Percentiles rank a stretch among this genome's conserved stretches.
phyloP scores from a whole-genome alignment of 1,140 invertebrate genomes.

The Neodiprion lecontei region DNA sequence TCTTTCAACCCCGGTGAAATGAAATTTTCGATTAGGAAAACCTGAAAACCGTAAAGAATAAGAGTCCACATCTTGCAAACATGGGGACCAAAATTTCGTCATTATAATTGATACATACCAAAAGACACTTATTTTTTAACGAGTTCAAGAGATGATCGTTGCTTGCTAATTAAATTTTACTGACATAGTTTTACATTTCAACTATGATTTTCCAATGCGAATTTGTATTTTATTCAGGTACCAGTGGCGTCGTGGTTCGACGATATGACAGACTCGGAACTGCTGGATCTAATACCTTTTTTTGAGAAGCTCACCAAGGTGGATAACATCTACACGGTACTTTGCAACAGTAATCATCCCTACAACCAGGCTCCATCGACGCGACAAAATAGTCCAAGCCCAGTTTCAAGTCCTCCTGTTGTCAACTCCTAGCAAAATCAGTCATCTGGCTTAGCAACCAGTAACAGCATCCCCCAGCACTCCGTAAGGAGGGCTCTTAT shows the following conservation, averaged over 20 bases:
- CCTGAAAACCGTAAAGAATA: no score
- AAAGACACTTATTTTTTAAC: no score
- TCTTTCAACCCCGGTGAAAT: no score
- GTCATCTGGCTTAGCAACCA: constrained; percentile 54
- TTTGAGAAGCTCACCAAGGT: constrained; percentile 95
- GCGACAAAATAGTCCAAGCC: constrained; percentile 51
- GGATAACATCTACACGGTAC: constrained; percentile 91
- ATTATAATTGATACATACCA: no score
- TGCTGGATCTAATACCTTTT: constrained; percentile 94
- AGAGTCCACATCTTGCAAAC: no score
- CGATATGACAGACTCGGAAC: constrained; percentile 94
- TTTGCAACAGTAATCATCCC: constrained; percentile 88
- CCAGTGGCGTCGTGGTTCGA: constrained; percentile 98
- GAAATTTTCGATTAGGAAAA: no score
- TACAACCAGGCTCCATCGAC: constrained; percentile 66
- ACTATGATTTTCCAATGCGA: neutral
- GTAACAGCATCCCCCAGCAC: constrained; percentile 51
- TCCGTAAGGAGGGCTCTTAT: constrained; percentile 49
- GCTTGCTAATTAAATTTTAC: neutral
- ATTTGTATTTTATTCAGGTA: constrained; percentile 70
- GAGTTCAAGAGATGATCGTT: neutral
- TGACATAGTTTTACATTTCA: neutral
- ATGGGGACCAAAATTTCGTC: no score
- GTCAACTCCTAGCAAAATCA: constrained; percentile 56
- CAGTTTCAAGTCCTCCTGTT: constrained; percentile 51